Conservation (phyloP, 2,888 invertebrate genomes). For the Andrena bicolor region DNA sequence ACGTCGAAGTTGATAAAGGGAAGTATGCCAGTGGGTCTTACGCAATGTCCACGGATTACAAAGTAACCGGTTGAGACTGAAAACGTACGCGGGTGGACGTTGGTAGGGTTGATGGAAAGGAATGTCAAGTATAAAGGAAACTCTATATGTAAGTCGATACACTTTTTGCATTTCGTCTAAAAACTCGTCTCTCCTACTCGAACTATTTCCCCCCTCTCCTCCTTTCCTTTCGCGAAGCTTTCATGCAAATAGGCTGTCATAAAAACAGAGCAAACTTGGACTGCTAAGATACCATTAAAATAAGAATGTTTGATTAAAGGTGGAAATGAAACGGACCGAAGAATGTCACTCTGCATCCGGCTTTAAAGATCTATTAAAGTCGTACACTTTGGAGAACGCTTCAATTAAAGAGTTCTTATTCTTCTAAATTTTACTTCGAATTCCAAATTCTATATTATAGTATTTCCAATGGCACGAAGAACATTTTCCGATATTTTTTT, state of each 20-base stretch:
- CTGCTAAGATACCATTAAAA: neutral
- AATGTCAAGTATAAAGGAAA: slow-evolving; percentile 64
- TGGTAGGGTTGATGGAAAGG: slow-evolving; percentile 50
- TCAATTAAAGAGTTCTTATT: too few relatives aligned
- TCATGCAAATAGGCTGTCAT: slow-evolving; percentile 7
- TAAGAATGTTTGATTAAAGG: too few relatives aligned
- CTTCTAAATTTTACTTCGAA: too few relatives aligned
- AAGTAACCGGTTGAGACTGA: slow-evolving; percentile 44
- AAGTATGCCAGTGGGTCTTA: slow-evolving; percentile 21
- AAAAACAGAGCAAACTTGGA: neutral
- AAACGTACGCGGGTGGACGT: slow-evolving; percentile 23
- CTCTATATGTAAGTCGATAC: slow-evolving; percentile 53
- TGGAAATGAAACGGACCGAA: too few relatives aligned
- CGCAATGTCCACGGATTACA: slow-evolving; percentile 21
- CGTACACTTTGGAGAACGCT: too few relatives aligned
- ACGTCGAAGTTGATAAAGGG: neutral
- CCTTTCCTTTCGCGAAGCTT: neutral
- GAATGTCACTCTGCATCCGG: too few relatives aligned
- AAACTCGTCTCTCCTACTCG: slow-evolving; percentile 29
- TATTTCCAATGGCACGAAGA: too few relatives aligned
- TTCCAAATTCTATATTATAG: too few relatives aligned
- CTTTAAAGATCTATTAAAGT: too few relatives aligned
- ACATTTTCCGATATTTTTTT: too few relatives aligned
- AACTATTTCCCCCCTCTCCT: slow-evolving; percentile 7
- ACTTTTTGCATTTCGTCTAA: slow-evolving; percentile 44